A percentile compares a stretch with the other conserved stretches of the same genome.
These are phyloP conservation scores for Aurelia aurita DNA, from an alignment of 30 jellyfish, hydroid and myxozoan genomes.

Conservation along the genomic window DNA sequence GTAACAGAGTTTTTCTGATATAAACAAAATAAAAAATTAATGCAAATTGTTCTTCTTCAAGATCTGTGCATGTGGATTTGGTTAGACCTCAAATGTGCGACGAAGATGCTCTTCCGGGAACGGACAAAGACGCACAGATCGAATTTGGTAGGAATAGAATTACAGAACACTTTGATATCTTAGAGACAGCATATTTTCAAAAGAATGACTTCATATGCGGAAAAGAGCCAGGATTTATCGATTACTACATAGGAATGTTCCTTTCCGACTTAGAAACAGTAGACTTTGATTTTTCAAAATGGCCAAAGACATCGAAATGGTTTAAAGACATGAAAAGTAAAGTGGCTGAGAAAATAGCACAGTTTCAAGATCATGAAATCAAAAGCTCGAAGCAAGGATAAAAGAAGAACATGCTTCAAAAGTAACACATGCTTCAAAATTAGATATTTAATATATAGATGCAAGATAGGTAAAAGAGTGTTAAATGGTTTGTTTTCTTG, in stretches of 20 bases:
- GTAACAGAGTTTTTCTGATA: too few relatives aligned
- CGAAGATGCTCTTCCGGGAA: constrained; percentile 57
- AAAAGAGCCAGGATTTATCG: constrained; percentile 34
- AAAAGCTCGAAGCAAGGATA: constrained; percentile 8
- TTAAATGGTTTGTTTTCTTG: too few relatives aligned
- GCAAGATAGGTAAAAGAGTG: too few relatives aligned
- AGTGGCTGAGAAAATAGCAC: constrained; percentile 1
- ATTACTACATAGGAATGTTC: constrained; percentile 47
- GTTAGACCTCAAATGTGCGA: constrained; percentile 62
- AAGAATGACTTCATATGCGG: constrained; percentile 29
- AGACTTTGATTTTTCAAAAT: constrained; percentile 51
- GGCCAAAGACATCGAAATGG: constrained; percentile 65
- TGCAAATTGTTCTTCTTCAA: too few relatives aligned
- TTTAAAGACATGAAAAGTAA: constrained; percentile 17
- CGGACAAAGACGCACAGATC: constrained; percentile 14
- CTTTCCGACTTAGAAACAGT: constrained; percentile 57
- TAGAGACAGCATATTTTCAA: constrained; percentile 40
- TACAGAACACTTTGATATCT: constrained; percentile 36
- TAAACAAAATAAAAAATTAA: too few relatives aligned
- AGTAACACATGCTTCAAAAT: not conserved
- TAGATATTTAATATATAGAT: too few relatives aligned
- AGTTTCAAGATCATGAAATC: constrained; percentile 41
- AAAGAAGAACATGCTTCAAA: not conserved
- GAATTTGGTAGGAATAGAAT: constrained; percentile 39
- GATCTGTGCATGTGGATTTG: constrained; percentile 1